Evolutionary conservation across 2,113 vertebrate genomes (phyloP).

Genomic region (Ranitomeya imitator): DNA sequence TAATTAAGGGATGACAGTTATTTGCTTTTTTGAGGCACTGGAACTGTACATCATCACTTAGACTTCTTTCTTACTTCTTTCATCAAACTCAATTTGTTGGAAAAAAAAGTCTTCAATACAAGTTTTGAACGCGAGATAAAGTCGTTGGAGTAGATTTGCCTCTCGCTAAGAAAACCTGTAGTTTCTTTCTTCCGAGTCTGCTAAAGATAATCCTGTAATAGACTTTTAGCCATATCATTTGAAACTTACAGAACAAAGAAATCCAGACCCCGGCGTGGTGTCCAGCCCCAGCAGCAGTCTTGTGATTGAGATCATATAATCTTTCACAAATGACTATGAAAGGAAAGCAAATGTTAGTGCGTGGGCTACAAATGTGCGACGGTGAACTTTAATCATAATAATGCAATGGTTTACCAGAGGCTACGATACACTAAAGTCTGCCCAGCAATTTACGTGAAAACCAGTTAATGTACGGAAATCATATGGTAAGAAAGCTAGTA

Average conservation of each 20-base stretch:
- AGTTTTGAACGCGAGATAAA: background rate
- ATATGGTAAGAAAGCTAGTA: background rate
- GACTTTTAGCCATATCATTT: conserved; percentile 18
- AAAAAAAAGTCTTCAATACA: background rate
- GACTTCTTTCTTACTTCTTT: background rate
- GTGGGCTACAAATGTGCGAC: background rate
- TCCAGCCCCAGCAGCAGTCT: conserved; percentile 82
- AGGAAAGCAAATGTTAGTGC: conserved; percentile 58
- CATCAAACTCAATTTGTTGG: background rate
- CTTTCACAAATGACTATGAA: conserved; percentile 82
- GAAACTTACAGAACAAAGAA: conserved; percentile 83
- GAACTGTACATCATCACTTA: background rate
- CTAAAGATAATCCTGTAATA: conserved; percentile 42
- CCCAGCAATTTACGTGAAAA: background rate
- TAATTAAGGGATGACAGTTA: background rate
- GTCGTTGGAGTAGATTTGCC: background rate
- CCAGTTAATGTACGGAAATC: background rate
- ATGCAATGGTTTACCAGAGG: background rate
- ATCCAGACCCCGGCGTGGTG: conserved; percentile 81
- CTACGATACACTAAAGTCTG: background rate
- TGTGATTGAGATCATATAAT: conserved; percentile 85
- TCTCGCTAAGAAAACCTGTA: conserved; percentile 33
- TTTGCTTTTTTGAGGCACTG: background rate
- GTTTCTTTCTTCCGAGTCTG: conserved; percentile 22
- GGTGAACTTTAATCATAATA: conserved; percentile 7